Base-by-base conservation (phyloP, 2,113 vertebrate species). In the Amazona vittata region DNA sequence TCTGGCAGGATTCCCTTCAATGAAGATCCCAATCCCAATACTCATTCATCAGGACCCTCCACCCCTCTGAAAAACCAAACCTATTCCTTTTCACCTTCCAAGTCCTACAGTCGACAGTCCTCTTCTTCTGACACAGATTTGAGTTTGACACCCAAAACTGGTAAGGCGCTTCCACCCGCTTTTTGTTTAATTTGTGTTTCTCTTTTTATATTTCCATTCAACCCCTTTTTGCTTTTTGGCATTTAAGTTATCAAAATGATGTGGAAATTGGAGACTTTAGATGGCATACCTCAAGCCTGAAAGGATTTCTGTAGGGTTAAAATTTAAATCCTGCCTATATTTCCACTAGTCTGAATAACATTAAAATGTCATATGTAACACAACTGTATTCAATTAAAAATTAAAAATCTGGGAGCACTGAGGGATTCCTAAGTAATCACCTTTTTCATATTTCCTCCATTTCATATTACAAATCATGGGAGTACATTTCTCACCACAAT, bases 81-180 rank as follows among this genome's bases (percentile, higher is more conserved):
- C 98, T 99, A 99, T 98, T 99, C 99, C 98, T 99, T 99, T 99
- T 99, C 99, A 99, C 99, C 99, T 98, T 99, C 99, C 99, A 99
- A 99, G 99, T 99, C 99, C 99, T 99, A 99, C 99, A 99, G 99
- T 97, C 99, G 99, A 98, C 99, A 99, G 98, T 99, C 99, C 98
- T 99, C 99, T 97, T 99, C 99, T 98, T 99, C 99, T 98, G 99
- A 99, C 98, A 99, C 99, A 98, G 99, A 99, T 98, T 99, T 99
- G 99, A 99, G 99, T 99, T 99, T 99, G 99, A 99, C 99, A 98
- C 99, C 99, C 98, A 99, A 99, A 98, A 99, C 99, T 98, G 99
- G 99, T 99, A 99, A 99, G 99, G 98, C 97, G 11, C 98, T 96
- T 97, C 97, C 98, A 97, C 97, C 98, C 98, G 57, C 97, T 94